Conservation (phyloP, 2,797 vertebrate genomes). For the Channallabes apus region DNA sequence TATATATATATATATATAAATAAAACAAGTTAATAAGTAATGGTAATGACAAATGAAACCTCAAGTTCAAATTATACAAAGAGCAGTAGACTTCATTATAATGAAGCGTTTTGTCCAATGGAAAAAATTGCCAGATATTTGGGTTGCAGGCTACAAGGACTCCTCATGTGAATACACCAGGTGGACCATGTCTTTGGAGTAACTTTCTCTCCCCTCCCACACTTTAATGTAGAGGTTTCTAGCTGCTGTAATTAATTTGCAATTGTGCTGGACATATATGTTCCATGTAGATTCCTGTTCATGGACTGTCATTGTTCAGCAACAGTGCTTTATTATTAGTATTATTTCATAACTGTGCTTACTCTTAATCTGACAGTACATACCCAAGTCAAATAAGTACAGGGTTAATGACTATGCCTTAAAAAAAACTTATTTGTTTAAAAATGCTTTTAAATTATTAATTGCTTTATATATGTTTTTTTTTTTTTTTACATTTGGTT, state of each 20-base stretch:
- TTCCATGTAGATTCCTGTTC: neutral
- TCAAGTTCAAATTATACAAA: neutral
- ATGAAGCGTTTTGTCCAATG: neutral
- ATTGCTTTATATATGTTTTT: neutral
- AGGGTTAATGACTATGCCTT: constrained; percentile 1
- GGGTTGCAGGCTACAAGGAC: neutral
- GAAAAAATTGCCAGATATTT: neutral
- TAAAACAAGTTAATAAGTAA: no score
- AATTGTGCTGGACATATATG: neutral
- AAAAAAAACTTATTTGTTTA: neutral
- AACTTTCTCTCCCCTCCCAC: neutral
- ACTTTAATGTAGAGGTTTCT: neutral
- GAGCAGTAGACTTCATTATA: neutral
- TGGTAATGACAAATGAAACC: neutral
- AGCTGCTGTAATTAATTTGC: neutral
- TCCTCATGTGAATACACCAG: neutral
- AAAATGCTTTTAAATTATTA: constrained; percentile 24
- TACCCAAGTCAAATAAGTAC: neutral
- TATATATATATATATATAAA: no score
- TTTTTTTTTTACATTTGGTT: neutral
- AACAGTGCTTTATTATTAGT: neutral
- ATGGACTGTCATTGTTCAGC: neutral
- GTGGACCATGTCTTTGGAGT: neutral
- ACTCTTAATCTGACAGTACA: constrained; percentile 1
- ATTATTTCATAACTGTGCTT: neutral